Conservation (phyloP, 2,797 vertebrate species). For the Australoheros facetus region DNA sequence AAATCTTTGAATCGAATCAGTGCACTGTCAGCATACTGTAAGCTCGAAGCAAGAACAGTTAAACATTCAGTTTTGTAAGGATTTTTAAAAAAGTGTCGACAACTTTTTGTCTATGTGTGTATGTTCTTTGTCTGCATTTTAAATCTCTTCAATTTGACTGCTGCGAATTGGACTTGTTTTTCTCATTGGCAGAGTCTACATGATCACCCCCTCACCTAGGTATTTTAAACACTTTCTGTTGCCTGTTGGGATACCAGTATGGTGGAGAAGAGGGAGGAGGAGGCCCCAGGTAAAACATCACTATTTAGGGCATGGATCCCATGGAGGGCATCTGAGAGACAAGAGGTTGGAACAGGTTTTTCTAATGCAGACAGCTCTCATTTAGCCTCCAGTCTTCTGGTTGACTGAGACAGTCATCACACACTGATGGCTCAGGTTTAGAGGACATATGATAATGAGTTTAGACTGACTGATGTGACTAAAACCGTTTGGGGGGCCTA, state of each 20-base stretch:
- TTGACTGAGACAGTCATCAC: conserved; percentile 74
- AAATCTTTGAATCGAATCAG: conserved; percentile 74
- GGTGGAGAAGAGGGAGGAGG: conserved; percentile 51
- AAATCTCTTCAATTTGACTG: conserved; percentile 38
- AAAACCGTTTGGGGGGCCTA: conserved; percentile 57
- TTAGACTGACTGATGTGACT: conserved; percentile 75
- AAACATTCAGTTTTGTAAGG: conserved; percentile 67
- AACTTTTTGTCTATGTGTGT: conserved; percentile 53
- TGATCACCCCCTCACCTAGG: conserved; percentile 48
- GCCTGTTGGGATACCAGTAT: conserved; percentile 67
- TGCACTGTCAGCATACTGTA: conserved; percentile 73
- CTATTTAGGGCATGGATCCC: conserved; percentile 86
- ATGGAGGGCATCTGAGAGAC: conserved; percentile 78
- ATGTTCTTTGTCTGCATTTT: conserved; percentile 55
- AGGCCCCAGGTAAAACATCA: conserved; percentile 81
- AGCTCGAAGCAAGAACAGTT: conserved; percentile 64
- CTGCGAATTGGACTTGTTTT: conserved; percentile 55
- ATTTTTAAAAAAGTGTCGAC: conserved; percentile 62
- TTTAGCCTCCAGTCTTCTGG: conserved; percentile 74
- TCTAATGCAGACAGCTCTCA: conserved; percentile 72
- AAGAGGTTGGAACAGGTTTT: conserved; percentile 79
- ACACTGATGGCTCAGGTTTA: conserved; percentile 70
- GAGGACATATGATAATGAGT: conserved; percentile 82
- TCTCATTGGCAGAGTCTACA: conserved; percentile 41
- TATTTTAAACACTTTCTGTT: conserved; percentile 72